phyloP scores from a whole-genome alignment of 30 jellyfish, hydroid and myxozoan species.

The Cassiopea xamachana region DNA sequence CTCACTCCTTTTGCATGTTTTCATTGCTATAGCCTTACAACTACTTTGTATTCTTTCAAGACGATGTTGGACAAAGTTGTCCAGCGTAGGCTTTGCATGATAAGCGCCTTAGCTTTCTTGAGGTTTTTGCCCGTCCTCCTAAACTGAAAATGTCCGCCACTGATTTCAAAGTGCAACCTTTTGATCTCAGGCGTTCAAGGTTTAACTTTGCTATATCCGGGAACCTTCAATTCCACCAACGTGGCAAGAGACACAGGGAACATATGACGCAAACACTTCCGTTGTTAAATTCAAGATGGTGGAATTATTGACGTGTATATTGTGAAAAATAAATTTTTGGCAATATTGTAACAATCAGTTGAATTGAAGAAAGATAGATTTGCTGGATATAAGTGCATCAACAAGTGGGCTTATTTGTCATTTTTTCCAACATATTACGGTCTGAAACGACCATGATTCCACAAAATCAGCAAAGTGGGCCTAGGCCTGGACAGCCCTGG shows the following conservation, averaged over 20 bases:
- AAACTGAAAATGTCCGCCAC: too few relatives aligned
- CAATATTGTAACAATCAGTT: neutral
- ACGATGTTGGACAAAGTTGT: too few relatives aligned
- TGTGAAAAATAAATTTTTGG: slow-evolving; percentile 16
- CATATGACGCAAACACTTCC: slow-evolving; percentile 51
- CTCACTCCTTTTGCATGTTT: too few relatives aligned
- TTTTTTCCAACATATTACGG: neutral
- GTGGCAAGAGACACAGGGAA: slow-evolving; percentile 84
- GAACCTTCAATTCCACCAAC: slow-evolving; percentile 63
- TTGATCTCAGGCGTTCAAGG: neutral
- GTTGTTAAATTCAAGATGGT: slow-evolving; percentile 60
- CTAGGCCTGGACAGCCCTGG: slow-evolving; percentile 61
- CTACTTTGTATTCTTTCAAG: too few relatives aligned
- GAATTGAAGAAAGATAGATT: neutral
- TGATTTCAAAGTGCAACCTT: neutral
- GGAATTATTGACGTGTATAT: slow-evolving; percentile 46
- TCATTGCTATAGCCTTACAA: too few relatives aligned
- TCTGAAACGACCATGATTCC: slow-evolving; percentile 27
- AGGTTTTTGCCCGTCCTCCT: too few relatives aligned
- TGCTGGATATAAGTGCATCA: neutral
- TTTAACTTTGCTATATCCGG: slow-evolving; percentile 57
- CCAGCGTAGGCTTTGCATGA: too few relatives aligned
- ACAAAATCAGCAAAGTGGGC: slow-evolving; percentile 57
- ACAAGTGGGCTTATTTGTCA: neutral
- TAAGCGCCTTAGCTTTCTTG: too few relatives aligned